A percentile compares a stretch with the other conserved stretches of the same genome.
phyloP scores from a whole-genome alignment of 2,888 invertebrate species.

The Odontomyia ornata region DNA sequence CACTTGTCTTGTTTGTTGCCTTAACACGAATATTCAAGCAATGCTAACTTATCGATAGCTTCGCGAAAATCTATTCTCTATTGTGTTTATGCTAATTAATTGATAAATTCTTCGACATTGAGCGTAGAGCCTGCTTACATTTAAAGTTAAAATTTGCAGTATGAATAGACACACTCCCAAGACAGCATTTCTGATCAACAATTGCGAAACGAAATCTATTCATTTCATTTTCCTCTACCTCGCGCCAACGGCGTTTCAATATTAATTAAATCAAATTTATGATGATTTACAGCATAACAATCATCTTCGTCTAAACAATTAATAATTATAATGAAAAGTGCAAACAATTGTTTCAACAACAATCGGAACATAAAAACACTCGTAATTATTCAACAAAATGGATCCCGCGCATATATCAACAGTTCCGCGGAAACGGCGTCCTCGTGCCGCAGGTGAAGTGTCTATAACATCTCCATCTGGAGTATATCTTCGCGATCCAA shows the following conservation, averaged over 20 bases:
- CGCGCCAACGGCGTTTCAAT: background rate
- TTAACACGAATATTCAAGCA: background rate
- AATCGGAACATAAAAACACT: background rate
- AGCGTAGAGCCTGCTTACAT: background rate
- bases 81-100: constrained; percentile 3
- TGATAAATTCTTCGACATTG: background rate
- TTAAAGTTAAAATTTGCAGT: background rate
- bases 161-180: background rate
- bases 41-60: constrained; percentile 19
- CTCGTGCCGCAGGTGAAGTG: constrained; percentile 62
- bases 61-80: background rate
- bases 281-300: no score
- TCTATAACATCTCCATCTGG: constrained; percentile 59
- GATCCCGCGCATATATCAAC: constrained; percentile 52
- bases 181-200: background rate
- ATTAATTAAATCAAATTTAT: no score
- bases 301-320: background rate
- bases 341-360: background rate
- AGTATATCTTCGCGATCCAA: constrained; percentile 56
- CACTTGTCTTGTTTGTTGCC: background rate
- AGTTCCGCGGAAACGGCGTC: constrained; percentile 61
- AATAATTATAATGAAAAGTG: background rate
- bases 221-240: background rate
- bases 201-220: background rate
- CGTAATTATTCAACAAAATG: constrained; percentile 15